Evolutionary conservation across 2,888 invertebrate species (phyloP), one percentile per base, ranked within the genome.

Genomic region (Atherix ibis): DNA sequence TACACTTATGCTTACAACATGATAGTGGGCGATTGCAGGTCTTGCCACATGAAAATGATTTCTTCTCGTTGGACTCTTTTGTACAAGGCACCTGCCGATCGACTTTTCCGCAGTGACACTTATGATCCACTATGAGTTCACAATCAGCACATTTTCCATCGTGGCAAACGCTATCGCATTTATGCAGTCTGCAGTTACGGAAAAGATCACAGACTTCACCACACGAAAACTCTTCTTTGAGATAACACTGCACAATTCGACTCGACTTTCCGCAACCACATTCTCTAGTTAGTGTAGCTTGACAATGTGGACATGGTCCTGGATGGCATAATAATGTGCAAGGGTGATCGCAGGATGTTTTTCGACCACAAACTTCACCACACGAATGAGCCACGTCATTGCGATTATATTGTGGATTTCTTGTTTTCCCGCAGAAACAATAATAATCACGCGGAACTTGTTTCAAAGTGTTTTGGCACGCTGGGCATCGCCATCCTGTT

Each of bases 401-500:
- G 2, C 82, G 75, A 53, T 76, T 76, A 58, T 76, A 76, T 38
- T 74, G 72, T 0, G 91, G 91, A 48, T 78, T 71, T 27, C 68
- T 68, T 2, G 67, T 56, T 53, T 84, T 82, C 16, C 87, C 84
- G 56, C 97, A 97, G 64, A 89, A 94, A 54, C 97, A 97, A 12
- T 67, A 67, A 57, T 94, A 95, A 34, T 81, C 76, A 1, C 68
- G 67, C 0, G 94, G 94, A 34, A 84, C 67, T 16, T 68, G 67
- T 12, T 68, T 62, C 37, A 71, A 74, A 3, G 78, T 73, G 56
- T 84, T 83, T 59, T 94, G 94, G 55, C 97, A 97, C 0, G 91
- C 89, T 1, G 95, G 95, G 55, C 97, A 97, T 14, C 92, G 75
- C 97, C 97, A 97, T 37, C 83, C 82, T 34, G 71, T 72, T 43